Percentiles rank a stretch among this genome's conserved stretches.
Evolutionary conservation across 92 coral and sea anemone species (phyloP).

Genomic region (Palythoa grandis): DNA sequence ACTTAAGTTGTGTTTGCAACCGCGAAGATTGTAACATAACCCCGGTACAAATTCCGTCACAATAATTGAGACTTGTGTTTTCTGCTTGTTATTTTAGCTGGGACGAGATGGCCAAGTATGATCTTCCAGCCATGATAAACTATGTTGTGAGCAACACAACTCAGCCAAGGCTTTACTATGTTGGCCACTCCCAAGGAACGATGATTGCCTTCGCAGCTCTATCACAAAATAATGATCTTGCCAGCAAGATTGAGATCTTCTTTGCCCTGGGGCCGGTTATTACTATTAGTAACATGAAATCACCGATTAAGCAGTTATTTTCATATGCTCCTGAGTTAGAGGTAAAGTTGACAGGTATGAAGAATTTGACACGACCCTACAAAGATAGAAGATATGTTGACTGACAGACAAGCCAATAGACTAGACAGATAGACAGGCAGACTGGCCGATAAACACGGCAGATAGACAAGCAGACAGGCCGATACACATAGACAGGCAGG

Average conservation of each 20-base stretch:
- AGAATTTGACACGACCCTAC: neutral
- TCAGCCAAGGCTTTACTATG: constrained; percentile 71
- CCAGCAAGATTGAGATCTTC: constrained; percentile 74
- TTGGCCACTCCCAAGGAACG: constrained; percentile 95
- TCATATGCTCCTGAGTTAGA: constrained; percentile 54
- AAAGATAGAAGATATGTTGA: neutral
- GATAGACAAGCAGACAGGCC: too few relatives aligned
- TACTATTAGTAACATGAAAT: constrained; percentile 61
- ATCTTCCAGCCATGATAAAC: constrained; percentile 91
- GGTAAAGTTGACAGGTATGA: constrained; percentile 44
- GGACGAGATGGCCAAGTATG: constrained; percentile 91
- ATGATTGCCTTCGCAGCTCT: constrained; percentile 87
- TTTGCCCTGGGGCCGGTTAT: constrained; percentile 90
- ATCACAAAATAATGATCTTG: constrained; percentile 78
- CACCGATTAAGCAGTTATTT: constrained; percentile 72
- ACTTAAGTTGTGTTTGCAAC: too few relatives aligned
- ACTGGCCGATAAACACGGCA: too few relatives aligned
- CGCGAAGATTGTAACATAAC: too few relatives aligned
- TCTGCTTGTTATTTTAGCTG: constrained; percentile 62
- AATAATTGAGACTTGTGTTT: neutral
- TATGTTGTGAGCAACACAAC: constrained; percentile 63
- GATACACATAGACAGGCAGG: too few relatives aligned
- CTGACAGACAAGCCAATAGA: too few relatives aligned
- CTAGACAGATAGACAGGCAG: neutral
- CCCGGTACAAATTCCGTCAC: neutral